Conservation (phyloP, 2,113 vertebrate genomes). For the Campylomormyrus numenius region DNA sequence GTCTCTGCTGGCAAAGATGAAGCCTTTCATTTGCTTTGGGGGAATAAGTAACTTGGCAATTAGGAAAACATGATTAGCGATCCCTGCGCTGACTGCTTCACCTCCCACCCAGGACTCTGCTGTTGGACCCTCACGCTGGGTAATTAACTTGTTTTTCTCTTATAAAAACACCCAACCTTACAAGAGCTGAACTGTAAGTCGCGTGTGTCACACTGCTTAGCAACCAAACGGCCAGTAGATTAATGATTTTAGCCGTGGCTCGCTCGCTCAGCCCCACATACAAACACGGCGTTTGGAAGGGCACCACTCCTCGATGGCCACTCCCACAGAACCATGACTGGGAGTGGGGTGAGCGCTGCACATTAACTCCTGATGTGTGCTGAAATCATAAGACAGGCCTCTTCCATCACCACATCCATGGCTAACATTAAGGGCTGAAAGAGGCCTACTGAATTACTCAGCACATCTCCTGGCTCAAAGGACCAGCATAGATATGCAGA, state of each 20-base stretch:
- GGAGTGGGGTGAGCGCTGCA: neutral
- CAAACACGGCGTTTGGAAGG: neutral
- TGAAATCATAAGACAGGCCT: neutral
- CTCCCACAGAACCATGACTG: neutral
- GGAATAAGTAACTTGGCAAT: neutral
- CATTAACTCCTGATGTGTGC: neutral
- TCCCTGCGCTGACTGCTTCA: neutral
- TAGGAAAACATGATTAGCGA: neutral
- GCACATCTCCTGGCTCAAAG: neutral
- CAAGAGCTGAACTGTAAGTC: neutral
- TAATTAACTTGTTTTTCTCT: neutral
- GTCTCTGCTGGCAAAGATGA: neutral
- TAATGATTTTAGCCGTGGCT: neutral
- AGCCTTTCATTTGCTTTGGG: neutral
- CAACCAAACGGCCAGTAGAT: neutral
- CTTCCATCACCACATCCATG: neutral
- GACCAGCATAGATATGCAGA: neutral
- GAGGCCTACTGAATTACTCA: neutral
- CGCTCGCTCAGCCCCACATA: neutral
- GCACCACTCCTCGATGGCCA: neutral
- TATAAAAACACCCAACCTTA: neutral
- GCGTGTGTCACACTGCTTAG: neutral
- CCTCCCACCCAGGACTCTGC: neutral
- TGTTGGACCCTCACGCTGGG: neutral
- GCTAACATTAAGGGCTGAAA: neutral